A percentile compares a stretch with the other conserved stretches of the same genome.
phyloP scores from a whole-genome alignment of 2,888 invertebrate genomes.

The Xestobium rufovillosum region DNA sequence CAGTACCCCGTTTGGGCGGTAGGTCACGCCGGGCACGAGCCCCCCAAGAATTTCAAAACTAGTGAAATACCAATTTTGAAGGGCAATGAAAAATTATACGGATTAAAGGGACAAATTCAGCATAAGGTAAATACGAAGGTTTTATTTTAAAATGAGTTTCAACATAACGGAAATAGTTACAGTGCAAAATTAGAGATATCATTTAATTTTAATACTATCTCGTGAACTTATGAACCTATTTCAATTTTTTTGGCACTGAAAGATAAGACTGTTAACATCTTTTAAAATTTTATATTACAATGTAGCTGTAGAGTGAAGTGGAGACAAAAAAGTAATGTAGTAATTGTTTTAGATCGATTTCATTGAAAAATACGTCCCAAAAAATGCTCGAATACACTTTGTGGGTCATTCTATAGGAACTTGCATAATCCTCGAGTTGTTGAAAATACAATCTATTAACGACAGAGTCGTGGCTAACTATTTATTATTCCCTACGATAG shows the following conservation, averaged over 20 bases:
- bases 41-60: constrained; percentile 49
- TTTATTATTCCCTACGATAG: constrained; percentile 81
- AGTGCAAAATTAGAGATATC: no score
- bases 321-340: no score
- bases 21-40: constrained; percentile 77
- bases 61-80: constrained; percentile 45
- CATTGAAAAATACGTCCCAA: constrained; percentile 64
- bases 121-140: constrained; percentile 69
- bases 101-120: constrained; percentile 68
- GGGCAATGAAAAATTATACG: constrained; percentile 56
- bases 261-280: no score
- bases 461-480: constrained; percentile 55
- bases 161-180: no score
- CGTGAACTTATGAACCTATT: no score
- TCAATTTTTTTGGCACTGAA: no score
- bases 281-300: no score
- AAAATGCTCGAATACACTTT: constrained; percentile 65
- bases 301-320: no score
- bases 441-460: constrained; percentile 52
- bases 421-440: constrained; percentile 69
- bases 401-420: constrained; percentile 89
- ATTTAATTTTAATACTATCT: no score
- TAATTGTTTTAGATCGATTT: constrained; percentile 53
- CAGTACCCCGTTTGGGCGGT: constrained; percentile 69
- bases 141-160: no score